Conservation (phyloP, 2,888 invertebrate genomes). For the Phaonia tiefii region DNA sequence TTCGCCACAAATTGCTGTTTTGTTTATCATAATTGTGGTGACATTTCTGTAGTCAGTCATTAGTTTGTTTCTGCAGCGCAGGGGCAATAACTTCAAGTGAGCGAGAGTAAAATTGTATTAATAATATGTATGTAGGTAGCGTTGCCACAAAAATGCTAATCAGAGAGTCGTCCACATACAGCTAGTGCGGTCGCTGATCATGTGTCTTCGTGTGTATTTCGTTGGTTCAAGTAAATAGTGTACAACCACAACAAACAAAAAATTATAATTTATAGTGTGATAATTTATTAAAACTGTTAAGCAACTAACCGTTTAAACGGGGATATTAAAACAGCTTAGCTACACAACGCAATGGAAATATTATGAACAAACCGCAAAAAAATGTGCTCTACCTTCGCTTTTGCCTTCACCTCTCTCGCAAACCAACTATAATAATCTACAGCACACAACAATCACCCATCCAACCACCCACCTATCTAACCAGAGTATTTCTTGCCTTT, state of each 20-base stretch:
- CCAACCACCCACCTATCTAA: not conserved
- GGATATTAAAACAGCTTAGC: constrained; percentile 11
- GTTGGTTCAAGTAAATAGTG: not conserved
- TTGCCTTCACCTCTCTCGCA: not conserved
- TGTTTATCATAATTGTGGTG: too few relatives aligned
- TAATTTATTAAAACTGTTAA: constrained; percentile 8
- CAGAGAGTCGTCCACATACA: too few relatives aligned
- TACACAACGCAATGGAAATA: not conserved
- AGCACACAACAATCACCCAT: not conserved
- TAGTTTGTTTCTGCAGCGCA: not conserved
- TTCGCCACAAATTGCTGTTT: too few relatives aligned
- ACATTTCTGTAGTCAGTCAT: too few relatives aligned
- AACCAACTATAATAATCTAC: not conserved
- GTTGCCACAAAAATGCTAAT: constrained; percentile 29
- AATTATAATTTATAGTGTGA: not conserved
- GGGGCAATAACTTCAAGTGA: constrained; percentile 34
- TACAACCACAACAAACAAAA: not conserved
- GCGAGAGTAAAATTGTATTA: constrained; percentile 17
- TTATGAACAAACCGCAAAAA: constrained; percentile 6
- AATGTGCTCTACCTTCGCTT: not conserved
- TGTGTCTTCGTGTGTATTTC: not conserved
- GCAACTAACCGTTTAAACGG: not conserved
- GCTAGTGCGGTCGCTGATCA: not conserved
- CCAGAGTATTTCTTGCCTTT: not conserved
- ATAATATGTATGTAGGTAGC: constrained; percentile 13